Conservation (phyloP, 2,113 vertebrate species). For the Amblyopsis rosae region DNA sequence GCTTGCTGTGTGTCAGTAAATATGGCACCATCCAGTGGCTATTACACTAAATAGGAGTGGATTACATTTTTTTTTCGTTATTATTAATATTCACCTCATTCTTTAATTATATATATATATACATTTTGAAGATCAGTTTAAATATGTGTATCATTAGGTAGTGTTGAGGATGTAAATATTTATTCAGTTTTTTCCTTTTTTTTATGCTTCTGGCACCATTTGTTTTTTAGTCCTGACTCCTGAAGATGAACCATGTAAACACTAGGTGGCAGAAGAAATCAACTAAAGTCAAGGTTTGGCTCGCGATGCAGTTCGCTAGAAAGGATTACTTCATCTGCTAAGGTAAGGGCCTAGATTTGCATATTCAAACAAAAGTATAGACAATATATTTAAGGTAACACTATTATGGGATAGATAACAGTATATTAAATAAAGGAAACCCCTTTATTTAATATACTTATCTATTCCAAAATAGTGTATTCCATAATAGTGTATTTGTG, state of each 20-base stretch:
- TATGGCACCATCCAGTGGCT: constrained; percentile 31
- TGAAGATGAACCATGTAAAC: constrained; percentile 13
- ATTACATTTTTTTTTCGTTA: not conserved
- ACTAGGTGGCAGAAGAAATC: constrained; percentile 53
- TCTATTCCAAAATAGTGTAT: too few species aligned
- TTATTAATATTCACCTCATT: not conserved
- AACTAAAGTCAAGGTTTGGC: not conserved
- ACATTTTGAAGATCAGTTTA: not conserved
- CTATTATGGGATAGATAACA: too few species aligned
- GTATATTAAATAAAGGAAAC: too few species aligned
- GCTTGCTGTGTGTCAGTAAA: not conserved
- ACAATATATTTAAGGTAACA: too few species aligned
- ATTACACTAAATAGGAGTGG: not conserved
- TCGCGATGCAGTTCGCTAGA: not conserved
- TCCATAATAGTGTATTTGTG: too few species aligned
- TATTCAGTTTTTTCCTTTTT: too few species aligned
- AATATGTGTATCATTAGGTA: too few species aligned
- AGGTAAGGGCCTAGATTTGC: not conserved
- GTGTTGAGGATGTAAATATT: too few species aligned
- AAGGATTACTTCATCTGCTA: constrained; percentile 46
- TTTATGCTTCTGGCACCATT: not conserved
- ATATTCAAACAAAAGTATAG: not conserved
- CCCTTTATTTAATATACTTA: too few species aligned
- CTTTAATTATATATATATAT: not conserved
- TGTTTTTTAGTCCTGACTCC: constrained; percentile 4